phyloP scores from a whole-genome alignment of 64 coral and sea anemone species.

The Montipora sp. region DNA sequence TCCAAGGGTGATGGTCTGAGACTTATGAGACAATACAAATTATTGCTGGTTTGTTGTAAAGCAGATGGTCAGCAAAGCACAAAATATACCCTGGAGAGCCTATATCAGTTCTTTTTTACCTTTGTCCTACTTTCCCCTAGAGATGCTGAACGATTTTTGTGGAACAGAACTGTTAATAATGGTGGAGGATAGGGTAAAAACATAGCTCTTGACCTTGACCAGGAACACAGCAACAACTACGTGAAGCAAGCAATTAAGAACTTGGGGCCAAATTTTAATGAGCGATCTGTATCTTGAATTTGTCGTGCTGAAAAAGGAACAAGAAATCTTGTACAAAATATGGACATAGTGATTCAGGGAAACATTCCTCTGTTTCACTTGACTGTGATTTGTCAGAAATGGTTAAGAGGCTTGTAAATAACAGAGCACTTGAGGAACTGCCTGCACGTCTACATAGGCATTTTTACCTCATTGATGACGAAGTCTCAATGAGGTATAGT shows the following conservation, averaged over 20 bases:
- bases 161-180: slow-evolving; percentile 63
- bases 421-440: slow-evolving; percentile 19
- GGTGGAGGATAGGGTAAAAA: slow-evolving; percentile 7
- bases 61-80: neutral
- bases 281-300: slow-evolving; percentile 53
- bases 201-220: slow-evolving; percentile 63
- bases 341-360: slow-evolving; percentile 52
- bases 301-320: slow-evolving; percentile 47
- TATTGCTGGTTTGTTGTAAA: slow-evolving; percentile 14
- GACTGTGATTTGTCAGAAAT: slow-evolving; percentile 57
- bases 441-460: neutral
- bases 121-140: slow-evolving; percentile 42
- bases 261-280: slow-evolving; percentile 62
- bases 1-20: slow-evolving; percentile 39
- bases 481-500: too few species aligned
- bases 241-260: slow-evolving; percentile 69
- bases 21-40: slow-evolving; percentile 35
- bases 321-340: neutral
- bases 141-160: slow-evolving; percentile 28
- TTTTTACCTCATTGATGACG: neutral
- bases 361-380: slow-evolving; percentile 23
- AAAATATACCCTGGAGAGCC: neutral
- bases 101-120: slow-evolving; percentile 18
- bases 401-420: slow-evolving; percentile 20
- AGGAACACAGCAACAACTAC: slow-evolving; percentile 62